Base-by-base conservation (phyloP, 1,140 invertebrate species). In the Tenebrio molitor region DNA sequence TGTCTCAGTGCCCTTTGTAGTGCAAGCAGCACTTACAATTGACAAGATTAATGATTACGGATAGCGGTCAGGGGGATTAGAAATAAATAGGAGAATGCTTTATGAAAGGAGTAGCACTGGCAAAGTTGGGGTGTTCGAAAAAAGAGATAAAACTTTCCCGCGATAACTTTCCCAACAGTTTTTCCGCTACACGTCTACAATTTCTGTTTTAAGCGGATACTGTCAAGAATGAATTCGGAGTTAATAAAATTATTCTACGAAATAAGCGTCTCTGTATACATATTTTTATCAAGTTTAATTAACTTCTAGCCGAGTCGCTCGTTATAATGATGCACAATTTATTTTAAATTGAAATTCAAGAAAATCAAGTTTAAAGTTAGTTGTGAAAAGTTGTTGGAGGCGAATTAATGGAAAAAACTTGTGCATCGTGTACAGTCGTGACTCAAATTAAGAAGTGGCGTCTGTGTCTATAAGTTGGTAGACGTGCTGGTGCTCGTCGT, bases 261-360 rank as follows among this genome's bases (percentile, higher is more conserved):
- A 58, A 12, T 25, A 58, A 58, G 21, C 23, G 21, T 58, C 50
- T 58, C 21, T 58, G 50, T 50, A 19, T 29, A 58, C 50, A 58
- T 58, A 58, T 58, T 58, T 58, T 58, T 58, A 58, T 58, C 23
- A 58, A 58, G 21, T 58, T 58, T 58, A 58, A 29, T 58, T 29
- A 58, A 58, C n/a, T 58, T 58, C 10, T 15, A 58, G 16, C 21
- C 4, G 23, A 58, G 50, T 58, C 15, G 16, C 23, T 58, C 50
- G 50, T 58, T 58, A 58, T 58, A 25, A 58, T 58, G 50, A 58
- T 58, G 23, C 50, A 58, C 50, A 58, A 58, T 58, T 58, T 58
- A 58, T 58, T 58, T 14, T 29, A 58, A 58, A 58, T 58, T 58
- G 50, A 58, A 58, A 58, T 58, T 58, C 50, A 58, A 58, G 50